Evolutionary conservation across 2,797 vertebrate species (phyloP).

Genomic region (Lophotriccus pileatus): DNA sequence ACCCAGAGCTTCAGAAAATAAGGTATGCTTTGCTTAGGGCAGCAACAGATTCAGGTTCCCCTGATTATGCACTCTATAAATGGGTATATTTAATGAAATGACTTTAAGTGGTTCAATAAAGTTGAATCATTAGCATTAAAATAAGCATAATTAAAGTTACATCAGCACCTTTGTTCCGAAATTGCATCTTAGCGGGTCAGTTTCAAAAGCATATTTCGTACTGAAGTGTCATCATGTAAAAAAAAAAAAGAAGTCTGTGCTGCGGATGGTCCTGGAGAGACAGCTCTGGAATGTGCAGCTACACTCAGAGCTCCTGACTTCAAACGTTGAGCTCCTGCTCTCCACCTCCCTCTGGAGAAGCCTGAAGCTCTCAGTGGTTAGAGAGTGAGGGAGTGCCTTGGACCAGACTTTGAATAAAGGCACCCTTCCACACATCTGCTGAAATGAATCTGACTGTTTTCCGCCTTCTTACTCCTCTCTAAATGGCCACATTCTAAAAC

Average conservation of each 20-base stretch:
- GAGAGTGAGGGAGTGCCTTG: background rate
- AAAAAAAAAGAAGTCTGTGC: background rate
- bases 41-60: constrained; percentile 29
- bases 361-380: background rate
- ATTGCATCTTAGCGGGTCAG: background rate
- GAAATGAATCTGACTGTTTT: constrained; percentile 25
- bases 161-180: background rate
- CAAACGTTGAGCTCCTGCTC: background rate
- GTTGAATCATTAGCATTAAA: background rate
- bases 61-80: background rate
- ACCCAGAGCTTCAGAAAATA: constrained; percentile 48
- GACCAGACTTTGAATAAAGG: background rate
- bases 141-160: background rate
- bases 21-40: constrained; percentile 11
- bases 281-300: background rate
- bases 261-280: background rate
- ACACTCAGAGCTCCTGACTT: background rate
- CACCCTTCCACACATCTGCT: background rate
- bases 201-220: background rate
- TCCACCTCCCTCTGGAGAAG: background rate
- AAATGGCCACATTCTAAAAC: constrained; percentile 35
- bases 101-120: background rate
- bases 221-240: background rate
- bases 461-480: constrained; percentile 9
- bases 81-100: background rate